Evolutionary conservation across 2,888 invertebrate species (phyloP).

Genomic region (Imbricaverruca yamaguchii): DNA sequence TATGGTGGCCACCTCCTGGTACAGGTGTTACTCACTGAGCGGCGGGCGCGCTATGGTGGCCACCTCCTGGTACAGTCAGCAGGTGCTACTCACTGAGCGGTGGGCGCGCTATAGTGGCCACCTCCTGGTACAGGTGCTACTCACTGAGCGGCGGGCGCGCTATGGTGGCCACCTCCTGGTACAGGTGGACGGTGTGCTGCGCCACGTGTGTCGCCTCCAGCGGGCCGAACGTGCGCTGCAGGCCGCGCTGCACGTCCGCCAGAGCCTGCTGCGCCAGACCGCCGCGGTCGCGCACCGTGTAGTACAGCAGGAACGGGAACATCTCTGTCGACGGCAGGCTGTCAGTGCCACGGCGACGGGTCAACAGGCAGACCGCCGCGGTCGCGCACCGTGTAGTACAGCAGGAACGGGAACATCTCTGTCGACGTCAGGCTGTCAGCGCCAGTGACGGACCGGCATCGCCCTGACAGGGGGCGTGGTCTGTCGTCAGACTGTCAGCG

Average conservation of each 20-base stretch:
- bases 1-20: no score
- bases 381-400: background rate
- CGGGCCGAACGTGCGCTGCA: background rate
- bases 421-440: background rate
- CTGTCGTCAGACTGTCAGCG: no score
- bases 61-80: no score
- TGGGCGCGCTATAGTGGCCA: no score
- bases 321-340: background rate
- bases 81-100: no score
- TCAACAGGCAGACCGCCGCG: background rate
- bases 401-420: constrained; percentile 5
- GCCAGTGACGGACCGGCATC: no score
- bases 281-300: background rate
- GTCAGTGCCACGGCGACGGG: no score
- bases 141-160: constrained; percentile 69
- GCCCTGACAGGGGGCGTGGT: no score
- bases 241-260: background rate
- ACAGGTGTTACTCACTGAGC: no score
- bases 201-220: background rate
- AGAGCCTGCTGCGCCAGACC: background rate
- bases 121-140: no score
- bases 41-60: no score
- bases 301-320: constrained; percentile 11
- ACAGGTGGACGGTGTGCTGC: background rate
- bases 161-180: constrained; percentile 66